Evolutionary conservation across 2,888 invertebrate species (phyloP).

Genomic region (Scaptomyza parva): DNA sequence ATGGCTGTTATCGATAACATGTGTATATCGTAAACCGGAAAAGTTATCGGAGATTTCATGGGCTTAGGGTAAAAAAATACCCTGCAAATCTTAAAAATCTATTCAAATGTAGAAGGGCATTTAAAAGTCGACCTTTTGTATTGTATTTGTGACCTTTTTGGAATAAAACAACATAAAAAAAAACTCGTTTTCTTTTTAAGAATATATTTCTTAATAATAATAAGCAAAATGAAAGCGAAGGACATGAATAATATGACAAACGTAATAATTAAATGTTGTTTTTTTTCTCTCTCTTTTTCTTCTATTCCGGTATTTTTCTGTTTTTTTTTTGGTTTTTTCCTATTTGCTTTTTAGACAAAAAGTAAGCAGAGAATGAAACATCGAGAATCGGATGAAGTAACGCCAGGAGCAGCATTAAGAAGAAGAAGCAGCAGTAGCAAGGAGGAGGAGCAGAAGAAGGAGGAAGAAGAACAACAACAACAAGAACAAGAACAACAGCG

Average conservation of each 20-base stretch:
- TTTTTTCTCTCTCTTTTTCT: conserved; percentile 10
- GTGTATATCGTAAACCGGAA: too few species aligned
- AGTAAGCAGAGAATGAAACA: conserved; percentile 27
- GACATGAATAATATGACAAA: conserved; percentile 1
- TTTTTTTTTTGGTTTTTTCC: too few species aligned
- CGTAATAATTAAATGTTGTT: conserved; percentile 40
- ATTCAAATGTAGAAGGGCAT: background rate
- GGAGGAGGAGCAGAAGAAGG: conserved; percentile 4
- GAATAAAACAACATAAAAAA: conserved; percentile 11
- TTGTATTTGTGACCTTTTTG: conserved; percentile 30
- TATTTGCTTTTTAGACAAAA: conserved; percentile 25
- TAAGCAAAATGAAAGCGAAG: background rate
- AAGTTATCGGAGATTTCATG: too few species aligned
- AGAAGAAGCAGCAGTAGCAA: background rate
- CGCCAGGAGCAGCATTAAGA: conserved; percentile 1
- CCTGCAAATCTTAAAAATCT: conserved; percentile 12
- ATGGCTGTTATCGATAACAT: too few species aligned
- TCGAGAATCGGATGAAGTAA: conserved; percentile 15
- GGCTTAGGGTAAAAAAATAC: too few species aligned
- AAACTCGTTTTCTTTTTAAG: conserved; percentile 21
- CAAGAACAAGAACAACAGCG: conserved; percentile 1
- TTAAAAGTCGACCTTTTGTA: conserved; percentile 2
- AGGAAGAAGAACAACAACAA: conserved; percentile 2
- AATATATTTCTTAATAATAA: conserved; percentile 22
- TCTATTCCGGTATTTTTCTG: too few species aligned